Evolutionary conservation across 2,797 vertebrate species (phyloP).

Genomic region (Enteromius afrohamiltoni): DNA sequence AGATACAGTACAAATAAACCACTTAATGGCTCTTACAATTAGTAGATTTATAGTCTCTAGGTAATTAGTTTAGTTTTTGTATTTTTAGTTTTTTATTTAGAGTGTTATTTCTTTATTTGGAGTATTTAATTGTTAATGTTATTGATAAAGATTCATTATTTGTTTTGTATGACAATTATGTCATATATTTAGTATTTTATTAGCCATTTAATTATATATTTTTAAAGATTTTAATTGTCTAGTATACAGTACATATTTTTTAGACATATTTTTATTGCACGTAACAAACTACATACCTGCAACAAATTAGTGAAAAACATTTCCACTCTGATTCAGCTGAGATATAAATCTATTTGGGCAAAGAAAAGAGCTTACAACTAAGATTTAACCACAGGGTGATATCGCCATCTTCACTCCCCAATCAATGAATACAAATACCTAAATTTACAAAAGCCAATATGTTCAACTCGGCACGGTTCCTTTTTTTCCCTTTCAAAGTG

Average conservation of each 20-base stretch:
- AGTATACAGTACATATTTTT: background rate
- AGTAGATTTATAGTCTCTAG: background rate
- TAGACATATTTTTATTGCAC: background rate
- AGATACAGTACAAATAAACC: background rate
- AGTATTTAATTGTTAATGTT: background rate
- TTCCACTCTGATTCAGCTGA: conserved; percentile 22
- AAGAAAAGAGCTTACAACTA: background rate
- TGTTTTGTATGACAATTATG: background rate
- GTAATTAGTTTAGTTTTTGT: background rate
- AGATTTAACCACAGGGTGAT: conserved; percentile 33
- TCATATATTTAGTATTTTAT: background rate
- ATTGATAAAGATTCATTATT: background rate
- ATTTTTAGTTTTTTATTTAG: background rate
- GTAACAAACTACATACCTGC: background rate
- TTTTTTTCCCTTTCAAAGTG: conserved; percentile 17
- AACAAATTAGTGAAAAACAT: background rate
- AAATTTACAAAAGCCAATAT: conserved; percentile 53
- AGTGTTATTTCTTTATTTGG: background rate
- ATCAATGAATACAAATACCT: conserved; percentile 60
- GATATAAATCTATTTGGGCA: conserved; percentile 17
- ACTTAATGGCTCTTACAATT: background rate
- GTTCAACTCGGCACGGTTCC: conserved; percentile 39
- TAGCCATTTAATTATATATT: background rate
- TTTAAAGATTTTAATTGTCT: background rate
- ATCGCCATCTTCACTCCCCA: conserved; percentile 44